Conservation (phyloP, 1,140 invertebrate species). For the Bombus pascuorum region DNA sequence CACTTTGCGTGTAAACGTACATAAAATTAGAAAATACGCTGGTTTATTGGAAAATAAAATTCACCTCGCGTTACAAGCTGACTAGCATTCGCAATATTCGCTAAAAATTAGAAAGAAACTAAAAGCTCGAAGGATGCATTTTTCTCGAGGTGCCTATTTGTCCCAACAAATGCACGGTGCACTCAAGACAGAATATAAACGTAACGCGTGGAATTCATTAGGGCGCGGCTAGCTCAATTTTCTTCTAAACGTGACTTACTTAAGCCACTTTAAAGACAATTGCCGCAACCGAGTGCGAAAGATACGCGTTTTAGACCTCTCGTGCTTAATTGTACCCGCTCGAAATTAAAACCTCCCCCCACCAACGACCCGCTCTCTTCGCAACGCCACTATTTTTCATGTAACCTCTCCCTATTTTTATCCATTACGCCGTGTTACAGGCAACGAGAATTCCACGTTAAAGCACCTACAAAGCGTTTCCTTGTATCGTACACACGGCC, state of each 20-base stretch:
- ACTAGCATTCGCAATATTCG: neutral
- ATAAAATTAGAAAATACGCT: no score
- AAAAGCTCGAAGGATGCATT: neutral
- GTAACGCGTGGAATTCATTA: slow-evolving; percentile 41
- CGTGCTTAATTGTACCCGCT: slow-evolving; percentile 16
- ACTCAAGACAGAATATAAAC: neutral
- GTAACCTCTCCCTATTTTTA: slow-evolving; percentile 23
- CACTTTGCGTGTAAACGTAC: no score
- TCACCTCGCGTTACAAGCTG: no score
- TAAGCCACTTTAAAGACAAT: slow-evolving; percentile 49
- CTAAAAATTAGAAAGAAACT: neutral
- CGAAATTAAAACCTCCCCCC: slow-evolving; percentile 37
- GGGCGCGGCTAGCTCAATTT: slow-evolving; percentile 12
- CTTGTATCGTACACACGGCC: slow-evolving; percentile 1
- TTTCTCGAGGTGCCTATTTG: neutral
- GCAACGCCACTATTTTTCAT: neutral
- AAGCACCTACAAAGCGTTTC: slow-evolving; percentile 1
- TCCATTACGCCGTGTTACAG: slow-evolving; percentile 9
- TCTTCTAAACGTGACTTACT: slow-evolving; percentile 47
- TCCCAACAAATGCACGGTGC: neutral
- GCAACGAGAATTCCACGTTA: neutral
- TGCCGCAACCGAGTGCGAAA: slow-evolving; percentile 11
- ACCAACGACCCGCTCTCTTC: neutral
- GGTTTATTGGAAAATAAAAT: no score
- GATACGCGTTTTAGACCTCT: slow-evolving; percentile 35